Evolutionary conservation across 2,888 invertebrate genomes (phyloP).

Genomic region (Cephus runcator): DNA sequence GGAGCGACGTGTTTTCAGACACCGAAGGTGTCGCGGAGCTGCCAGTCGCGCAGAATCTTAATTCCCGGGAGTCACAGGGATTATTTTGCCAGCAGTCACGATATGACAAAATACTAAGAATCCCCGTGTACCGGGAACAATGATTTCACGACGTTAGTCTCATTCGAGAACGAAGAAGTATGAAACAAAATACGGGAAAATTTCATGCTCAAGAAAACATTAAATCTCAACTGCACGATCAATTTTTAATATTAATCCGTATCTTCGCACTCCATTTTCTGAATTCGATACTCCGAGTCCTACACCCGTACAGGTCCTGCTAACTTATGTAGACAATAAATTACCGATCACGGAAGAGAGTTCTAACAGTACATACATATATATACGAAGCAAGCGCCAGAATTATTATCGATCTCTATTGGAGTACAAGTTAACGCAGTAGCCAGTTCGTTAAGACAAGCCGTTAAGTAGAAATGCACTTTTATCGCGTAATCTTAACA

Average conservation of each 20-base stretch:
- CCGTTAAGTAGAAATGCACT: not conserved
- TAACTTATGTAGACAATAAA: not conserved
- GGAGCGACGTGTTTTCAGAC: not conserved
- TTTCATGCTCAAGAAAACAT: not conserved
- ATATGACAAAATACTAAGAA: not conserved
- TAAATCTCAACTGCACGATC: not conserved
- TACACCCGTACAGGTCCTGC: not conserved
- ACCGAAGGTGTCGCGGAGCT: not conserved
- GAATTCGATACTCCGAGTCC: not conserved
- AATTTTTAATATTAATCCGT: not conserved
- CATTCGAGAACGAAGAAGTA: not conserved
- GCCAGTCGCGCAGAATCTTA: not conserved
- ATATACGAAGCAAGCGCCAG: not conserved
- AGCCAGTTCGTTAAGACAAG: not conserved
- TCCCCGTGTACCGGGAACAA: not conserved
- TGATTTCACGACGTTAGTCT: not conserved
- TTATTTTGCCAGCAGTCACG: not conserved
- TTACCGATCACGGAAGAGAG: not conserved
- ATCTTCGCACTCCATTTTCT: not conserved
- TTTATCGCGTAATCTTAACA: not conserved
- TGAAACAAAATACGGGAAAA: not conserved
- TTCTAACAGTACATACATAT: not conserved
- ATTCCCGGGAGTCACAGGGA: not conserved
- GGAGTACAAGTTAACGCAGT: not conserved
- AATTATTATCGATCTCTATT: not conserved